Conservation (phyloP, 1,140 invertebrate genomes). For the Potamilus streckersoni region DNA sequence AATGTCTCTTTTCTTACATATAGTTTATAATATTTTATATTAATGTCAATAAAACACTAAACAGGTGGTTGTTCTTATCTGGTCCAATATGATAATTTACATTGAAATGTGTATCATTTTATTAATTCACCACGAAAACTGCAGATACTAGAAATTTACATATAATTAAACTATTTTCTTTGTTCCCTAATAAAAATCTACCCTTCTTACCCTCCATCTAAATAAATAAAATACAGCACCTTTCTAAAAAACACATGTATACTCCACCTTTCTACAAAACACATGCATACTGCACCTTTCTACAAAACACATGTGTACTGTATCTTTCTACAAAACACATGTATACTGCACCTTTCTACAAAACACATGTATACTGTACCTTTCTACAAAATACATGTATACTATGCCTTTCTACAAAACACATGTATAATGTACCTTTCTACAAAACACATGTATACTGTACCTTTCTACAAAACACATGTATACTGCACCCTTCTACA, state of each 20-base stretch:
- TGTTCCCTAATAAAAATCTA: too few relatives aligned
- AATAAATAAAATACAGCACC: too few relatives aligned
- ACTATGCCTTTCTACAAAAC: conserved; percentile 61
- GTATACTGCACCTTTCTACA: conserved; percentile 49
- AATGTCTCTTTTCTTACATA: too few relatives aligned
- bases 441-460: neutral
- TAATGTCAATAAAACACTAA: too few relatives aligned
- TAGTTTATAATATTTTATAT: too few relatives aligned
- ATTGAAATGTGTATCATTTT: too few relatives aligned
- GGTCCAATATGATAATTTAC: too few relatives aligned
- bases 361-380: conserved; percentile 33
- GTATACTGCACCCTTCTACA: conserved; percentile 48
- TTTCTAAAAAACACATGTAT: neutral
- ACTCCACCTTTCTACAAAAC: conserved; percentile 48
- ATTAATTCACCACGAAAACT: too few relatives aligned
- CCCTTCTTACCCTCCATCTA: too few relatives aligned
- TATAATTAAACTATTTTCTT: too few relatives aligned
- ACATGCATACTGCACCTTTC: conserved; percentile 49
- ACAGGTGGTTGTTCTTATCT: too few relatives aligned
- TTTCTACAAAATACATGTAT: conserved; percentile 34
- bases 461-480: conserved; percentile 48
- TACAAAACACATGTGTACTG: neutral
- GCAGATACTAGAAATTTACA: too few relatives aligned
- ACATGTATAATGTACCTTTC: conserved; percentile 49
- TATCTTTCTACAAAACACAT: conserved; percentile 48